Conservation (phyloP, 2,888 invertebrate species). For the Nezara viridula region DNA sequence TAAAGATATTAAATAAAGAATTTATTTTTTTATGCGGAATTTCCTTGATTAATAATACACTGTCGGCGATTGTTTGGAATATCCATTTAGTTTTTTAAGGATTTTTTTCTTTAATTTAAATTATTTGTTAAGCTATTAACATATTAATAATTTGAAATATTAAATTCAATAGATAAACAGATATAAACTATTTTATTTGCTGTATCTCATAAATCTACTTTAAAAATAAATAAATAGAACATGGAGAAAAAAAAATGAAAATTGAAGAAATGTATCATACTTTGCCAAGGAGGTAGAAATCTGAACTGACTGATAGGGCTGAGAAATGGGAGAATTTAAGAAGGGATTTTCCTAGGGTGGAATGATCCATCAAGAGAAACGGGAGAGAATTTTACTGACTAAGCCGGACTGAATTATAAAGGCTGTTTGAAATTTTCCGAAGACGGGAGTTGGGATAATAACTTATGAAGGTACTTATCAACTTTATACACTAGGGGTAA, state of each 20-base stretch:
- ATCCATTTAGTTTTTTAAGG: too few relatives aligned
- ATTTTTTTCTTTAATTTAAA: too few relatives aligned
- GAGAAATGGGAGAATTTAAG: conserved; percentile 17
- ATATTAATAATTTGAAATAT: too few relatives aligned
- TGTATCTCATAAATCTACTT: neutral
- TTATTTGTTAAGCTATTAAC: too few relatives aligned
- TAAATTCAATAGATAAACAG: too few relatives aligned
- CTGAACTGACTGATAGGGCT: conserved; percentile 18
- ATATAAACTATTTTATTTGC: neutral
- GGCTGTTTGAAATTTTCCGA: conserved; percentile 11
- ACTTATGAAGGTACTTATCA: neutral
- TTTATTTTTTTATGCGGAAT: too few relatives aligned
- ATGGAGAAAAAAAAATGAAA: neutral
- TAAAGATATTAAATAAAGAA: too few relatives aligned
- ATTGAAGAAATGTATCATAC: conserved; percentile 27
- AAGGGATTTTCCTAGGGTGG: neutral
- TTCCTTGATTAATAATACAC: too few relatives aligned
- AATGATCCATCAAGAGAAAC: conserved; percentile 20
- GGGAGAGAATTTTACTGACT: neutral
- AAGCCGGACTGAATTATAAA: conserved; percentile 24
- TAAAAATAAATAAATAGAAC: neutral
- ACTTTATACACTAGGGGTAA: neutral
- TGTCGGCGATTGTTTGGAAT: too few relatives aligned
- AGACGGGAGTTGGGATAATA: neutral
- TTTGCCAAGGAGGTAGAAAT: conserved; percentile 5